Base-by-base conservation (phyloP, 2,888 invertebrate genomes). In the Allophyes oxyacanthae region DNA sequence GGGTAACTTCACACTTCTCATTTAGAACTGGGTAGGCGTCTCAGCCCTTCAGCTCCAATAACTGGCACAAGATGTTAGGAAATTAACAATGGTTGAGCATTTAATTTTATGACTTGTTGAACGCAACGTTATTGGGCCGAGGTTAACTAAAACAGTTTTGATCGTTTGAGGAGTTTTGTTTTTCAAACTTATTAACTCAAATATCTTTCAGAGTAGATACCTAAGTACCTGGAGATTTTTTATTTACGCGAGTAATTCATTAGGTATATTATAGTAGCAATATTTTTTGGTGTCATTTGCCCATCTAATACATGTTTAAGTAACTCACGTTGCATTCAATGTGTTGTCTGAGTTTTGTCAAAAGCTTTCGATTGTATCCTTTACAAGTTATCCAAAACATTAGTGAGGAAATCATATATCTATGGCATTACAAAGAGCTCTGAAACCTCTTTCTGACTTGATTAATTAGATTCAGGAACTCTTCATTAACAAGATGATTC, bases 31-130 rank as follows among this genome's bases (percentile, higher is more conserved):
- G 15, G 14, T 44, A 43, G 38, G 51, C 11, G 6, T 43, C 32
- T 40, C 6, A 30, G 30, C 64, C 52, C 64, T 74, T 58, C 40
- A 51, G 45, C 44, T 50, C 26, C 13, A 63, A 46, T 43, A 43
- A 42, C 68, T 77, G 75, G 77, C 72, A 74, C 45, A 40, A 40
- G 40, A 20, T 43, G 43, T 48, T 49, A 33, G 28, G 32, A 58
- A 60, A 62, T 57, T 58, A 66, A 76, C 64, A 64, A 67, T 73
- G 32, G 46, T 28, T 46, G 54, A 59, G 55, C 62, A 59, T 77
- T 67, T 62, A 46, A 57, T 69, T 77, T 75, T 61, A 74, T 48
- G 61, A 69, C 20, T 38, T 61, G 64, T 49, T 58, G 53, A 71
- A 54, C 48, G 61, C 41, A 32, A 53, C 49, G 34, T 56, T 43